Conservation (phyloP, 2,888 invertebrate genomes). For the Holacanthella duospinosa region DNA sequence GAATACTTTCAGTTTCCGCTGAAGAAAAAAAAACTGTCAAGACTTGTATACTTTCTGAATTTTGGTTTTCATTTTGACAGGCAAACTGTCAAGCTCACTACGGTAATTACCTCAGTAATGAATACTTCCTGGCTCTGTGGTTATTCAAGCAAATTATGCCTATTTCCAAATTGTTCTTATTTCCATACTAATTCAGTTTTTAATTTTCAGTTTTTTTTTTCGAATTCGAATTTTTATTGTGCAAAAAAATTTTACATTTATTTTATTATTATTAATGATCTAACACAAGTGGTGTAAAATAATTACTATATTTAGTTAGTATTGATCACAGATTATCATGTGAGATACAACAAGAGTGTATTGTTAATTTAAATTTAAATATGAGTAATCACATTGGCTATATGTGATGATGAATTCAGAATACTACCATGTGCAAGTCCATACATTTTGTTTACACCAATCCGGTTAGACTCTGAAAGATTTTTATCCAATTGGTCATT, state of each 20-base stretch:
- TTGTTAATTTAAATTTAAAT: constrained; percentile 2
- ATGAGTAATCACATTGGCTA: constrained; percentile 9
- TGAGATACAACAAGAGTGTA: no score
- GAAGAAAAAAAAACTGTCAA: no score
- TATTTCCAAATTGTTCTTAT: background rate
- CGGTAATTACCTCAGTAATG: constrained; percentile 37
- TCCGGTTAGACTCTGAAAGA: background rate
- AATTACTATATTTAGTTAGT: no score
- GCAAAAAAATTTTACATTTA: no score
- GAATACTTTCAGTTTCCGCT: no score
- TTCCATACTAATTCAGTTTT: no score
- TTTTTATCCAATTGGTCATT: background rate
- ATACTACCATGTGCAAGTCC: constrained; percentile 17
- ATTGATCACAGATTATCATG: no score
- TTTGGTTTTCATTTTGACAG: constrained; percentile 18
- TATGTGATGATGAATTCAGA: constrained; percentile 8
- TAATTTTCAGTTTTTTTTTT: background rate
- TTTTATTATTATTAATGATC: no score
- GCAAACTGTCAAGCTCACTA: constrained; percentile 35
- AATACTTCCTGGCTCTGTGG: constrained; percentile 27
- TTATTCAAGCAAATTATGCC: background rate
- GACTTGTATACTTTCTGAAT: no score
- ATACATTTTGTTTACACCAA: constrained; percentile 8
- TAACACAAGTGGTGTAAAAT: no score
- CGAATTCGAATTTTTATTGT: background rate